Conservation (phyloP, 2,888 invertebrate species). For the Luffia ferchaultella region DNA sequence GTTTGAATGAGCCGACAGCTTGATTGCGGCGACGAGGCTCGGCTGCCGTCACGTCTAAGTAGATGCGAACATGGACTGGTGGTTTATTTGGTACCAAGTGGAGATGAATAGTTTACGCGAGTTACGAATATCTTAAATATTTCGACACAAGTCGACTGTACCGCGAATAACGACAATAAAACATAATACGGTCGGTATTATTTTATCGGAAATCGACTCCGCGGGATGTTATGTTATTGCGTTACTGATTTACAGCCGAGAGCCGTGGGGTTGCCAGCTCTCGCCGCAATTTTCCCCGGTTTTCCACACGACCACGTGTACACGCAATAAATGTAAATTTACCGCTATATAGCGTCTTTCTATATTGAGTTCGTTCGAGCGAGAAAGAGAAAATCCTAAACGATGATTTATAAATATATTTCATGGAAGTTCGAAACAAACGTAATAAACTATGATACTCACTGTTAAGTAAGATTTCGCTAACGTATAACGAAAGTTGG, state of each 20-base stretch:
- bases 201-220: slow-evolving; percentile 8
- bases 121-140: no score
- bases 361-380: slow-evolving; percentile 4
- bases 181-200: slow-evolving; percentile 8
- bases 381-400: neutral
- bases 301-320: slow-evolving; percentile 7
- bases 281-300: slow-evolving; percentile 5
- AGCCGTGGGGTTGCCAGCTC: slow-evolving; percentile 4
- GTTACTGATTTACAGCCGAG: slow-evolving; percentile 4
- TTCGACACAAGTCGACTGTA: neutral
- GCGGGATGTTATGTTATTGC: slow-evolving; percentile 6
- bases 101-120: no score
- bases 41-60: no score
- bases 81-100: no score
- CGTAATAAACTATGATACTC: no score
- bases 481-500: no score
- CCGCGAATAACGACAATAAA: slow-evolving; percentile 6
- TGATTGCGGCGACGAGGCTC: no score
- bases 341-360: slow-evolving; percentile 3
- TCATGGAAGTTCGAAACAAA: neutral
- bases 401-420: neutral
- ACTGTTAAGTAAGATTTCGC: no score
- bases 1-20: no score
- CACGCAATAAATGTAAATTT: slow-evolving; percentile 11
- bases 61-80: no score